Conservation (phyloP, 1,140 invertebrate genomes). For the Drosophila sturtevanti region DNA sequence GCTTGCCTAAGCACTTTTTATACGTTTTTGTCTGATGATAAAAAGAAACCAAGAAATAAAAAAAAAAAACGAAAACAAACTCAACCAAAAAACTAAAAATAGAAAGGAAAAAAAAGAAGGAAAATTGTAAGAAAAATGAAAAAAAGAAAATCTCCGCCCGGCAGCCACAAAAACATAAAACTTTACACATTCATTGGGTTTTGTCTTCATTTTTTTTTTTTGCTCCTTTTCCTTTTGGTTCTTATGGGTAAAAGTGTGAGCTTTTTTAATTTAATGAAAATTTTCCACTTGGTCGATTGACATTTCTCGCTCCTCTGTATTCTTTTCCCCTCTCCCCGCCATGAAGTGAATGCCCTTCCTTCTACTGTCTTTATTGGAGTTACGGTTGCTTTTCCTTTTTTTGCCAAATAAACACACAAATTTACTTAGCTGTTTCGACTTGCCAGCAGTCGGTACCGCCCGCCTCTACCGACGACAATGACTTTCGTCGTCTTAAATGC, state of each 20-base stretch:
- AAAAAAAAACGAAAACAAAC: slow-evolving; percentile 33
- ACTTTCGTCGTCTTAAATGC: slow-evolving; percentile 36
- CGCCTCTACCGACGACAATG: background rate
- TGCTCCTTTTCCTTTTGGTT: slow-evolving; percentile 28
- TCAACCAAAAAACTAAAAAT: slow-evolving; percentile 44
- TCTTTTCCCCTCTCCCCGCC: slow-evolving; percentile 5
- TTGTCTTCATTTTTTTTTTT: slow-evolving; percentile 32
- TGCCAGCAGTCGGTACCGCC: slow-evolving; percentile 14
- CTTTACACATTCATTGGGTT: slow-evolving; percentile 76
- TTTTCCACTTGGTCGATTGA: slow-evolving; percentile 82
- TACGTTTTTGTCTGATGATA: slow-evolving; percentile 66
- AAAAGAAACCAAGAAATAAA: slow-evolving; percentile 20
- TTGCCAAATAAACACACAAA: slow-evolving; percentile 78
- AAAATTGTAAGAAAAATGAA: slow-evolving; percentile 5
- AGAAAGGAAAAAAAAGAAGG: slow-evolving; percentile 7
- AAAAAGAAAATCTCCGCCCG: slow-evolving; percentile 66
- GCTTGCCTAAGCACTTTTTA: slow-evolving; percentile 79
- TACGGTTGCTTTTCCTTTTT: slow-evolving; percentile 56
- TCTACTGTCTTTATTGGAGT: slow-evolving; percentile 35
- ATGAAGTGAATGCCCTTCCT: background rate
- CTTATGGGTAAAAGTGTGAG: slow-evolving; percentile 69
- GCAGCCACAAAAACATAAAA: slow-evolving; percentile 78
- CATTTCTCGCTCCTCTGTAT: slow-evolving; percentile 62
- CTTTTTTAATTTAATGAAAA: slow-evolving; percentile 82
- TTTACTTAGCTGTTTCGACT: slow-evolving; percentile 63